These are phyloP conservation scores for Progne subis DNA, from an alignment of 2,113 vertebrate species.

Conservation along the genomic window DNA sequence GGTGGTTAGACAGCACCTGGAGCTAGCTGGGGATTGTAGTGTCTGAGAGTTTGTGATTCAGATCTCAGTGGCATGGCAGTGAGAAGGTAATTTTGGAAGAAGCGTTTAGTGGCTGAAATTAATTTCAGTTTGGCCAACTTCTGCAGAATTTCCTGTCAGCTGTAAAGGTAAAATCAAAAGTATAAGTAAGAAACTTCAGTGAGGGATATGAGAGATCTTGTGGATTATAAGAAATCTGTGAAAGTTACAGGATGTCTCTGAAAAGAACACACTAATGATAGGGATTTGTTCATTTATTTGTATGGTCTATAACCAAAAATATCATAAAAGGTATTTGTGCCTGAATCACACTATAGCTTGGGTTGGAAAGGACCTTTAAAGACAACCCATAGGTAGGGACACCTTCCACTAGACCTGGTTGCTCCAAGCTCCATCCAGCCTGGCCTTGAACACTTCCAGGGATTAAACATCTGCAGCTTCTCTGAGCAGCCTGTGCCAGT, in stretches of 20 bases:
- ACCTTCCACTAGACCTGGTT: background rate
- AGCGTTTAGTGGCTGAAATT: background rate
- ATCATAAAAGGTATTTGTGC: background rate
- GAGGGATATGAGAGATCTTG: background rate
- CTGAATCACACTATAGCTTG: background rate
- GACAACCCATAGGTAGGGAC: too few relatives aligned
- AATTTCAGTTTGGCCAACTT: background rate
- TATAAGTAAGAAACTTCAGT: background rate
- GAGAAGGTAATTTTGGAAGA: background rate
- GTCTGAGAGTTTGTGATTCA: background rate
- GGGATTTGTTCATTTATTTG: background rate
- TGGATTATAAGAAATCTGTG: background rate
- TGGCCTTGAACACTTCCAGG: background rate
- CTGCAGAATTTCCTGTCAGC: background rate
- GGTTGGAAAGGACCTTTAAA: background rate
- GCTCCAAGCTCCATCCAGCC: background rate
- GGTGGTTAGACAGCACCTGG: background rate
- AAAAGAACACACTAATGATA: background rate
- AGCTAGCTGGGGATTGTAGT: background rate
- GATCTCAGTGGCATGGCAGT: background rate
- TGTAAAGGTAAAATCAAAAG: background rate
- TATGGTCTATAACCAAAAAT: background rate
- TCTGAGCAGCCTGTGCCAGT: background rate
- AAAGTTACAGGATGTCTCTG: background rate
- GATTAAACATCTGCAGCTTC: background rate